Base-by-base conservation (phyloP, 2,888 invertebrate genomes). In the Lepidonotus clava region DNA sequence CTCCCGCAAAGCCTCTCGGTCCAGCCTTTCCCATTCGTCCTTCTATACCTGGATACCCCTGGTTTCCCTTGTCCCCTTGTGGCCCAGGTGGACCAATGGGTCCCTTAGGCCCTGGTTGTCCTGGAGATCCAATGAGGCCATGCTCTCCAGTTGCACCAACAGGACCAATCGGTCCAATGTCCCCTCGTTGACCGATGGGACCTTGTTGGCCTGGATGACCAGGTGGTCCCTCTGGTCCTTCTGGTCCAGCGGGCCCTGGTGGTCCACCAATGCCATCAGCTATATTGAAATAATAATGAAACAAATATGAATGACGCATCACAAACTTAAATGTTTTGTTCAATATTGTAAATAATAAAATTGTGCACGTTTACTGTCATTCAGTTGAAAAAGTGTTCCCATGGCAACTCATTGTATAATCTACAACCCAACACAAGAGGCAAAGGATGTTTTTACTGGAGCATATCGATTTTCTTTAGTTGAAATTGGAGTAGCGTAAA, bases 151-250 rank as follows among this genome's bases (percentile, higher is more conserved):
- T 1, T 11, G 61, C 28, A 11, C 61, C 61, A 2, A 1, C 28
- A 1, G 61, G 61, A n/a, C 61, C 61, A 28, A 2, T 4, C 2
- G 2, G 61, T 5, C 61, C 61, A n/a, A 11, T 5, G 2, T 61
- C 28, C 2, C 61, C 61, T 28, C 28, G 61, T 11, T 28, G 61
- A 1, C 61, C 61, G 28, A 11, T 61, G 40, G 2, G 61, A 1
- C 61, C 86, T n/a, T 61, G 36, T 1, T 41, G 14, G 34, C 86
- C 86, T 28, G 66, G 71, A 4, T 24, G 36, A 36, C 86, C 86
- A n/a, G 84, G 34, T 1, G 85, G 11, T 34, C 86, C 86, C 6
- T 24, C 36, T 18, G 71, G 18, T 28, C 86, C 86, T 14, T 56
- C 51, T 38, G 38, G 40, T 38, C 86, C 86, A 21, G 8, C n/a